Evolutionary conservation across 2,888 invertebrate species (phyloP), one percentile per base, ranked within the genome.

Genomic region (Julus scandinavius): DNA sequence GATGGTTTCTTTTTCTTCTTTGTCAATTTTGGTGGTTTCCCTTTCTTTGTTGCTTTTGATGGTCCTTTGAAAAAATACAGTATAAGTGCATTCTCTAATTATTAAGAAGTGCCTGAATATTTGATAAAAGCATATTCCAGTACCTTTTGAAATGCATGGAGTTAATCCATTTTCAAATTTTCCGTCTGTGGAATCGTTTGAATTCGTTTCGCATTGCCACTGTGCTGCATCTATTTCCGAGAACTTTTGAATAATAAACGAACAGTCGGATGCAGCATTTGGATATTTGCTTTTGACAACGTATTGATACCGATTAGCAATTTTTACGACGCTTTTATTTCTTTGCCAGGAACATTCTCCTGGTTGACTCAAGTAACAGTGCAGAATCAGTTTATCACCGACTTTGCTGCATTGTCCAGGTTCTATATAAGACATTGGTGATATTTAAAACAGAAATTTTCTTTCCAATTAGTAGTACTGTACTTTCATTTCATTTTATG

Each of bases 231-330:
- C 85, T 15, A 41, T 84, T 45, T 84, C n/a, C 0, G 0, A 11
- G 15, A 84, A 41, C 45, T 84, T 84, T 40, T 40, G 15, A 17
- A 84, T 84, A 6, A 41, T 84, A 6, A 84, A 40, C 15, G 85
- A 84, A n/a, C 85, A 84, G 40, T 84, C 85, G 45, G 85, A 40
- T 84, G 41, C 3, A 7, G 9, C 85, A 17, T 84, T 84, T 6
- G n/a, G 17, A 80, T 29, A 15, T 11, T 13, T 38, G 40, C 11
- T 38, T 13, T 40, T 84, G 45, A 2, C 40, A 40, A 84, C 45
- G 85, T 84, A 84, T 84, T 84, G 38, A 40, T 84, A 84, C 40
- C 85, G 85, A 17, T 38, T 38, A 3, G 45, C 38, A 84, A 84
- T 84, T 84, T 84, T 17, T n/a, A 45, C 45, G 3, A 45, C 41